Conservation (phyloP, 2,113 vertebrate species). For the Mirza zaza region DNA sequence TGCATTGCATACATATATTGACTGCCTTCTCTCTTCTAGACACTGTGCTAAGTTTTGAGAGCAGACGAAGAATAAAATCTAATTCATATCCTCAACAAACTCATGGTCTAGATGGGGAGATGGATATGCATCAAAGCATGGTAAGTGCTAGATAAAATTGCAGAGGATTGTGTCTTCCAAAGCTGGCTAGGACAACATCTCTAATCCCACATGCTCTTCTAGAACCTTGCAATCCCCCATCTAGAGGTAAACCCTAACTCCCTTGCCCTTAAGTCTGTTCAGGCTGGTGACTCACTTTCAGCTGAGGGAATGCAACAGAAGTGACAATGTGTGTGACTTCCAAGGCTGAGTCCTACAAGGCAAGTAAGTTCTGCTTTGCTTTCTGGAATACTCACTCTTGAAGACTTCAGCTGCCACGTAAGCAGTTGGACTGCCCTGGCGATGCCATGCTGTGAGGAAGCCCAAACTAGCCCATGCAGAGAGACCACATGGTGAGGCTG, state of each 20-base stretch:
- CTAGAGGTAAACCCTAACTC: neutral
- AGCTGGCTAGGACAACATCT: neutral
- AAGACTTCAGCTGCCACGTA: neutral
- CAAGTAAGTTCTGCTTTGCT: neutral
- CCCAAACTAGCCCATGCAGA: neutral
- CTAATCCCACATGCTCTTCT: neutral
- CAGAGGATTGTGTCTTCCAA: neutral
- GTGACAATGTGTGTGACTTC: neutral
- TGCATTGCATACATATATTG: neutral
- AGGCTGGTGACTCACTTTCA: neutral
- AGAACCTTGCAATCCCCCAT: neutral
- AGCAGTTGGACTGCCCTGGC: fast-evolving
- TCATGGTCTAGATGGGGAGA: neutral
- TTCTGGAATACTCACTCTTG: neutral
- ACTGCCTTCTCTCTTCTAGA: neutral
- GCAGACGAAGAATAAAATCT: neutral
- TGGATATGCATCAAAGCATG: neutral
- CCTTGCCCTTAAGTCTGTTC: neutral
- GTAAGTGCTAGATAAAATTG: neutral
- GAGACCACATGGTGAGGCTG: neutral
- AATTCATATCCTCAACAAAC: neutral
- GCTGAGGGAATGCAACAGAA: neutral
- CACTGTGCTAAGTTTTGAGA: neutral
- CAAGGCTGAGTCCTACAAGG: neutral
- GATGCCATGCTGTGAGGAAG: neutral